Evolutionary conservation across 2,797 vertebrate species (phyloP).

Genomic region (Danio albolineatus): DNA sequence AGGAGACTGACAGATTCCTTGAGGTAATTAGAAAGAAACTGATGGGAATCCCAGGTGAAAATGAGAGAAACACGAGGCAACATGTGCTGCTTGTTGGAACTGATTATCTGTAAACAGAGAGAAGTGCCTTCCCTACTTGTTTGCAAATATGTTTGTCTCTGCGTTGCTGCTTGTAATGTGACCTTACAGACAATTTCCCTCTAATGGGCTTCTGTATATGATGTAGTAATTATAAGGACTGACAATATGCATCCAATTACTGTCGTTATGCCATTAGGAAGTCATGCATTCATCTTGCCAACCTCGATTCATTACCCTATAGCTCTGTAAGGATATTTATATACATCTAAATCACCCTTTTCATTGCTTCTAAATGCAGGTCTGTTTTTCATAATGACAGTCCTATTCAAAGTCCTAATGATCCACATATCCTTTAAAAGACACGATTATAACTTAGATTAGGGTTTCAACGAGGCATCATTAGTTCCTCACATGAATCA

Average conservation of each 20-base stretch:
- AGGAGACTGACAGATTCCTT: constrained; percentile 76
- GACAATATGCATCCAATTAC: constrained; percentile 80
- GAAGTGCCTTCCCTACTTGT: constrained; percentile 63
- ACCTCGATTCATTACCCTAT: constrained; percentile 72
- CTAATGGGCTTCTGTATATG: constrained; percentile 66
- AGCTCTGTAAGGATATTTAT: constrained; percentile 72
- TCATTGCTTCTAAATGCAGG: constrained; percentile 51
- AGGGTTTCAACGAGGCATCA: constrained; percentile 43
- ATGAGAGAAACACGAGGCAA: constrained; percentile 56
- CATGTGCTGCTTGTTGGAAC: constrained; percentile 63
- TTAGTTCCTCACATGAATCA: constrained; percentile 48
- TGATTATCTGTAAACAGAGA: constrained; percentile 65
- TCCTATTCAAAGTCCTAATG: constrained; percentile 44
- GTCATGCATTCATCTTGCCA: constrained; percentile 76
- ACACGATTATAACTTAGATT: constrained; percentile 52
- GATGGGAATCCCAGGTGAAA: constrained; percentile 73
- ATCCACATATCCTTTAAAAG: constrained; percentile 46
- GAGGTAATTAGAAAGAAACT: constrained; percentile 75
- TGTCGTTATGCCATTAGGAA: constrained; percentile 74
- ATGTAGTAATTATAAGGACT: constrained; percentile 74
- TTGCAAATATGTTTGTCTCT: constrained; percentile 69
- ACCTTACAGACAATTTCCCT: constrained; percentile 63
- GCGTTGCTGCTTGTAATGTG: constrained; percentile 57
- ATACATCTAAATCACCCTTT: constrained; percentile 49
- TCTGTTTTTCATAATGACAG: constrained; percentile 49